Base-by-base conservation (phyloP, 1,140 invertebrate genomes). In the Delia radicum region DNA sequence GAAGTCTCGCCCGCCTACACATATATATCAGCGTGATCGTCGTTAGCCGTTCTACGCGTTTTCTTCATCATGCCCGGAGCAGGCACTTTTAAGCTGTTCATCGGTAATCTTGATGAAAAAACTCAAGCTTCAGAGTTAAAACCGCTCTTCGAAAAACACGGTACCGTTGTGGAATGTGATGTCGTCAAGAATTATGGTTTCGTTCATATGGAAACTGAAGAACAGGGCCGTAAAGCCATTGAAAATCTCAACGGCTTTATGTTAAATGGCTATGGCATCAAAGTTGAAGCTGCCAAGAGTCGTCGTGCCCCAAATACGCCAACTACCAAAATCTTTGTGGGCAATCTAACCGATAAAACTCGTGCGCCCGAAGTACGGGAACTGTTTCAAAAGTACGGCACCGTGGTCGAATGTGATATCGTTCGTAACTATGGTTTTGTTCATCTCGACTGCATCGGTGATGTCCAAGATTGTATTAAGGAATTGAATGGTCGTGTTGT, bases 121-220 rank as follows among this genome's bases (percentile, higher is more conserved):
- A 95, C 94, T 73, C 91, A 92, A 79, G 92, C 93, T 85, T 91
- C 91, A 76, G 95, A 97, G 86, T 91, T 98, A 75, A 92, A 94
- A 85, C 93, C 94, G 79, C 88, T 97, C 78, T 98, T 98, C 89
- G 95, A 96, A 87, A 95, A 96, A 86, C 96, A 94, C 93, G 96
- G 96, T 84, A 95, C 94, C 88, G 95, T 98, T 81, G 93, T 96
- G 77, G 96, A 98, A 90, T 98, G 96, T 88, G 96, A 97, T 89
- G 95, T 98, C 82, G 94, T 98, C 77, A 96, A 96, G 89, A 97
- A 97, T 89, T 98, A 96, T 92, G 96, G 95, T 81, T 98, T 98
- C 91, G 95, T 98, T 85, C 96, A 98, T 88, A 98, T 97, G 95
- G 94, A 96, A 88, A 94, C 94, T 87, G 94, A 96, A 87, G 91